phyloP scores from a whole-genome alignment of 2,797 vertebrate species.

The Catharus ustulatus region DNA sequence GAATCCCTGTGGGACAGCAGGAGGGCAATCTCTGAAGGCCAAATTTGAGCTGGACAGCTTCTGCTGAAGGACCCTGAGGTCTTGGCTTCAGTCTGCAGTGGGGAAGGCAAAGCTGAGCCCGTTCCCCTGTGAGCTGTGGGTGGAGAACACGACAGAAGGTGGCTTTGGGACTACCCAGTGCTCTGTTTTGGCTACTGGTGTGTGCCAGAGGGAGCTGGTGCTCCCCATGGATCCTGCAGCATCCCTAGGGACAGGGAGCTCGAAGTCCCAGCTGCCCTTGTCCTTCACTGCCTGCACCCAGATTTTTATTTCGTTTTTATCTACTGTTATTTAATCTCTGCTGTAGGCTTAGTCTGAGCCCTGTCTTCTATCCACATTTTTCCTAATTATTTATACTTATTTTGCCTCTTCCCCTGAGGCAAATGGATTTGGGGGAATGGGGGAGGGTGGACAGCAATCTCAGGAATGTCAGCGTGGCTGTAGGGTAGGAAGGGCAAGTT shows the following conservation, averaged over 20 bases:
- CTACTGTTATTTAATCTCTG: background rate
- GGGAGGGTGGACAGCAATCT: background rate
- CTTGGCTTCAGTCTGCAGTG: background rate
- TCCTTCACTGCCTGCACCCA: background rate
- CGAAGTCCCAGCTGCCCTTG: background rate
- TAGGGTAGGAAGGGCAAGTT: background rate
- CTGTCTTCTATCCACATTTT: background rate
- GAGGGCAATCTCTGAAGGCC: background rate
- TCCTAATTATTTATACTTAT: background rate
- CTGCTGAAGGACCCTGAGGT: background rate
- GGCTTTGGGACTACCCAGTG: background rate
- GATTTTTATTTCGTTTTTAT: background rate
- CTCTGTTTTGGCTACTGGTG: background rate
- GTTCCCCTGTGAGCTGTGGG: background rate
- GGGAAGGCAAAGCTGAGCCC: background rate
- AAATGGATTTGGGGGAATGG: background rate
- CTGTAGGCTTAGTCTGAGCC: background rate
- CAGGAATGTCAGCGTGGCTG: fast-evolving
- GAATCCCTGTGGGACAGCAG: background rate
- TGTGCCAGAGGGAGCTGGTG: background rate
- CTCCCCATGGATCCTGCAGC: background rate
- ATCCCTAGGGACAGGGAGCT: fast-evolving
- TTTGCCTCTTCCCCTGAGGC: background rate
- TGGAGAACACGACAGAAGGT: background rate
- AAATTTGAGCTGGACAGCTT: background rate